Evolutionary conservation across 2,797 vertebrate genomes (phyloP), one percentile per base, ranked within the genome.

Genomic region (Cyprinella venusta): DNA sequence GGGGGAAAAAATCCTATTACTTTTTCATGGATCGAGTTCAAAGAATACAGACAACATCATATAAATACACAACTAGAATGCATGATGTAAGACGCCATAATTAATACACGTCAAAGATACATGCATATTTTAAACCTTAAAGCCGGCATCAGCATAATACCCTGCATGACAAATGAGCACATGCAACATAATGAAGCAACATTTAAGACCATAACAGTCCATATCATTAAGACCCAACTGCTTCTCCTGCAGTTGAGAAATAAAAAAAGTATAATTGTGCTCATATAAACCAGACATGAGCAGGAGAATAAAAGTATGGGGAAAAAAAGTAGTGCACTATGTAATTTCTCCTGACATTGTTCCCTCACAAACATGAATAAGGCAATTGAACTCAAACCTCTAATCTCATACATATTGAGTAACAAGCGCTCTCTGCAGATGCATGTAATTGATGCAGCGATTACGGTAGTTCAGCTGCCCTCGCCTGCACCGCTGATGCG

Each of bases 321-420:
- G 59, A 76, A 82, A 81, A 72, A 52, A n/a, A 52, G 61, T 24
- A 30, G 54, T 40, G 67, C 80, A 74, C 67, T 84, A 89, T 79
- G 81, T 92, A 93, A 94, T 94, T 91, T 91, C 85, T 54, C 80
- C 86, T 90, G 90, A 92, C 91, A 91, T 82, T 88, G 75, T 89
- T 91, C 81, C 87, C 90, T 86, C 86, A 87, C 90, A 87, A 90
- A 90, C 89, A 91, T 89, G 87, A 93, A 93, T 92, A 91, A 90
- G 90, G 87, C 90, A 85, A 83, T 82, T 84, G 77, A 81, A 87
- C 86, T 80, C 52, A 8, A 85, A 75, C 91, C 90, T 85, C 88
- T 88, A 88, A 90, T 89, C 89, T 92, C 83, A 87, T 91, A 82
- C 90, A 91, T 93, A 90, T 89, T 87, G 81, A 87, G 80, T 83